phyloP scores from a whole-genome alignment of 2,888 invertebrate genomes.

The Drosophila barbarae region DNA sequence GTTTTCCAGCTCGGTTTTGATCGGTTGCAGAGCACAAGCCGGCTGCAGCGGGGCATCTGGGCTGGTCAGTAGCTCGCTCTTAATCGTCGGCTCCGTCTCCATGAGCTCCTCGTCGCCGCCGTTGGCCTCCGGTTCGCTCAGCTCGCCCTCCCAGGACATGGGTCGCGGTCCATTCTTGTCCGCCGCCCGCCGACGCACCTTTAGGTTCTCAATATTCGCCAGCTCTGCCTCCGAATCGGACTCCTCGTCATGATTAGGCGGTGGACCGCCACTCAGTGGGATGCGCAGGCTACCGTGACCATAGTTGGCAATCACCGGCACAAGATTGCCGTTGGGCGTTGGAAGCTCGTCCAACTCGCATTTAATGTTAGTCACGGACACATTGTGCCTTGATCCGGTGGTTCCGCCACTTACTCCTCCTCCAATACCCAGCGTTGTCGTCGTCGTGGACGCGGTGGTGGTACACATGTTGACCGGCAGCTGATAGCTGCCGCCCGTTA shows the following conservation, averaged over 20 bases:
- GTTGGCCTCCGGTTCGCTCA: slow-evolving; percentile 88
- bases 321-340: slow-evolving; percentile 71
- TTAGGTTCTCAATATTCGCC: slow-evolving; percentile 79
- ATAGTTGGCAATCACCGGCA: slow-evolving; percentile 75
- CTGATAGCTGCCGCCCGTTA: slow-evolving; percentile 50
- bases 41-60: slow-evolving; percentile 39
- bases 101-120: slow-evolving; percentile 80
- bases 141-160: slow-evolving; percentile 97
- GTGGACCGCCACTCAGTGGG: slow-evolving; percentile 65
- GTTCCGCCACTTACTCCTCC: slow-evolving; percentile 16
- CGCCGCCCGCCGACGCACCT: slow-evolving; percentile 81
- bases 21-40: slow-evolving; percentile 44
- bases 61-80: slow-evolving; percentile 65
- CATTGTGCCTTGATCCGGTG: slow-evolving; percentile 80
- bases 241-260: slow-evolving; percentile 64
- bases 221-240: slow-evolving; percentile 79
- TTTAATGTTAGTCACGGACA: slow-evolving; percentile 91
- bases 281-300: slow-evolving; percentile 64
- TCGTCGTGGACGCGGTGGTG: slow-evolving; percentile 23
- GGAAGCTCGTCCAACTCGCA: slow-evolving; percentile 77
- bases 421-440: slow-evolving; percentile 17
- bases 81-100: slow-evolving; percentile 78
- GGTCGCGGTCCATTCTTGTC: slow-evolving; percentile 84
- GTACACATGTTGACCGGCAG: slow-evolving; percentile 68
- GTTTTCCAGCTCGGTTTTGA: slow-evolving; percentile 74